These are phyloP conservation scores for Chanos chanos DNA, from an alignment of 2,797 vertebrate genomes.

Conservation along the genomic window DNA sequence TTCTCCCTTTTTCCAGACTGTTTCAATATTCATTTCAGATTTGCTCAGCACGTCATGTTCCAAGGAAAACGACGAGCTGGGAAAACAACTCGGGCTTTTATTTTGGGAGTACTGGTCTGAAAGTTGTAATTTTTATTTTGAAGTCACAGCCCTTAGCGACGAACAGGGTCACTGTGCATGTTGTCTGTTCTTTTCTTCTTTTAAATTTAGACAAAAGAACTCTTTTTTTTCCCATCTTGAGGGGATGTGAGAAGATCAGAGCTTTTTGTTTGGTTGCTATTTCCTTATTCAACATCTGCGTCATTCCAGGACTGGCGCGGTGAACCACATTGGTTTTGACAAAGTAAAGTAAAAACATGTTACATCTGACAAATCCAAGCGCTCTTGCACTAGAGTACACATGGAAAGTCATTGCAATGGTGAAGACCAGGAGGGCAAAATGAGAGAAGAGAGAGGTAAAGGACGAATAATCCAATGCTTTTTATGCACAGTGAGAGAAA, in stretches of 20 bases:
- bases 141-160: too few species aligned
- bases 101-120: too few species aligned
- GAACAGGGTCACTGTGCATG: background rate
- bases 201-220: too few species aligned
- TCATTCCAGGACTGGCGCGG: background rate
- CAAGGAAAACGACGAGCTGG: background rate
- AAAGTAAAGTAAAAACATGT: background rate
- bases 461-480: background rate
- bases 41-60: constrained; percentile 3
- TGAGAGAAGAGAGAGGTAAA: background rate
- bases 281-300: background rate
- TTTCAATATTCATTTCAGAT: constrained; percentile 14
- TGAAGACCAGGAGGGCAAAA: background rate
- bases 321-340: background rate
- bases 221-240: too few species aligned
- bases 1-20: background rate
- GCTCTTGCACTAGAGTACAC: background rate
- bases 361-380: background rate
- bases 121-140: too few species aligned
- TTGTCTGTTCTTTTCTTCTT: background rate
- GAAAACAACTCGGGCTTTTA: too few species aligned
- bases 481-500: background rate
- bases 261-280: background rate
- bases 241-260: too few species aligned
- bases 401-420: background rate